Evolutionary conservation across 2,113 vertebrate species (phyloP).

Genomic region (Anseranas semipalmata): DNA sequence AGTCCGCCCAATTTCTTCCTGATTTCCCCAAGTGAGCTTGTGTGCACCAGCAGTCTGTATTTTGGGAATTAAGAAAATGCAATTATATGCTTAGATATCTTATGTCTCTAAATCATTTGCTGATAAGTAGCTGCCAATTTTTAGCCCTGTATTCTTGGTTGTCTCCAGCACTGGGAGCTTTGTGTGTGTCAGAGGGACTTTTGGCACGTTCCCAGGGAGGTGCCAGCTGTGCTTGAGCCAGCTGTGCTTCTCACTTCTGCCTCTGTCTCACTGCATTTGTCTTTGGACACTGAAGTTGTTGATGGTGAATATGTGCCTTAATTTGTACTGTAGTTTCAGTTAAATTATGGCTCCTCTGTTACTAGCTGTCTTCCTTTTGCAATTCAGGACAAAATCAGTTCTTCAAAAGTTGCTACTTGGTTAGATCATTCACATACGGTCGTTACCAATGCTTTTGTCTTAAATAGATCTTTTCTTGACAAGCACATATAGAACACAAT

Average conservation of each 20-base stretch:
- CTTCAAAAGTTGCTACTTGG: background rate
- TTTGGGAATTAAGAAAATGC: background rate
- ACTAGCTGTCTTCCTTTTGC: background rate
- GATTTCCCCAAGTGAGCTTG: background rate
- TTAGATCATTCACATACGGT: background rate
- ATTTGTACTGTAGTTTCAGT: background rate
- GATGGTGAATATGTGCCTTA: background rate
- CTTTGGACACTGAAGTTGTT: background rate
- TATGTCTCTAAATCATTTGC: background rate
- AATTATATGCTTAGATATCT: background rate
- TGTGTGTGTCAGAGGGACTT: background rate
- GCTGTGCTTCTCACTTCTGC: background rate
- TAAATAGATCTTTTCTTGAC: background rate
- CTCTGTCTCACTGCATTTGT: background rate
- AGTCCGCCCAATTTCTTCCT: background rate
- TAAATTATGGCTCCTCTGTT: background rate
- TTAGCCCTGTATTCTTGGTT: background rate
- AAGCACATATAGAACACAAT: background rate
- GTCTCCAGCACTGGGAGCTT: background rate
- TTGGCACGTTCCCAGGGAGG: accelerated
- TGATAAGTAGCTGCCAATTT: background rate
- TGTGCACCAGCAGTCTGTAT: background rate
- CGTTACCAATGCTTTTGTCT: background rate
- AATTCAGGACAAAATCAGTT: background rate
- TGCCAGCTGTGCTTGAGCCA: background rate